Percentiles rank a stretch among this genome's conserved stretches.
Conservation (phyloP, 2,797 vertebrate genomes). For the Helarctos malayanus region DNA sequence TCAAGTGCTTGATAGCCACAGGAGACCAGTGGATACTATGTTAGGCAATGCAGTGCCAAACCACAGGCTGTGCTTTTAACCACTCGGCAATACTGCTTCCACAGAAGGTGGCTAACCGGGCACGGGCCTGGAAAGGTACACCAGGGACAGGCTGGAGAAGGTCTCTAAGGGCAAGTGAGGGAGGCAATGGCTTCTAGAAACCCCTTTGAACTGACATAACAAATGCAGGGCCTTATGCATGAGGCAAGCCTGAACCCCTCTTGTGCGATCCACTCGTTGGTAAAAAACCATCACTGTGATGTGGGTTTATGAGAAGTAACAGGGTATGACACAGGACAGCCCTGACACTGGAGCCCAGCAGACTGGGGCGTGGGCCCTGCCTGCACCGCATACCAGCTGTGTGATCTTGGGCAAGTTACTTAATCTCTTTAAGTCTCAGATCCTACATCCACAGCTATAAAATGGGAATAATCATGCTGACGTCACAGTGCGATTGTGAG, state of each 20-base stretch:
- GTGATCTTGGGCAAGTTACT: conserved; percentile 19
- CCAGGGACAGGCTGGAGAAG: background rate
- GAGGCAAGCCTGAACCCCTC: background rate
- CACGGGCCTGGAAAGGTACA: background rate
- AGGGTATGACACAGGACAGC: background rate
- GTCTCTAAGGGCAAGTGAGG: background rate
- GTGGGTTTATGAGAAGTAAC: background rate
- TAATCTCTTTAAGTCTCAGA: conserved; percentile 36
- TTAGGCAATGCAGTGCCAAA: background rate
- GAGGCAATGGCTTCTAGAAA: background rate
- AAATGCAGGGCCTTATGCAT: background rate
- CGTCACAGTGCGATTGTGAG: background rate
- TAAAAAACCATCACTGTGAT: background rate
- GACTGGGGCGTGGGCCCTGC: background rate
- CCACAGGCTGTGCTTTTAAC: background rate
- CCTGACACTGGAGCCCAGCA: background rate
- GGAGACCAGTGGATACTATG: rapidly evolving
- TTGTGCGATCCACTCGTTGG: background rate
- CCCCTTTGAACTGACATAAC: background rate
- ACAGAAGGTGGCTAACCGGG: background rate
- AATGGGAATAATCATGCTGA: background rate
- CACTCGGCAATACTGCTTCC: background rate
- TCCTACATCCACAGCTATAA: background rate
- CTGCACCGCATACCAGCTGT: background rate
- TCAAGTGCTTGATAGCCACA: background rate